Evolutionary conservation across 2,113 vertebrate species (phyloP).

Genomic region (Hymenochirus boettgeri): DNA sequence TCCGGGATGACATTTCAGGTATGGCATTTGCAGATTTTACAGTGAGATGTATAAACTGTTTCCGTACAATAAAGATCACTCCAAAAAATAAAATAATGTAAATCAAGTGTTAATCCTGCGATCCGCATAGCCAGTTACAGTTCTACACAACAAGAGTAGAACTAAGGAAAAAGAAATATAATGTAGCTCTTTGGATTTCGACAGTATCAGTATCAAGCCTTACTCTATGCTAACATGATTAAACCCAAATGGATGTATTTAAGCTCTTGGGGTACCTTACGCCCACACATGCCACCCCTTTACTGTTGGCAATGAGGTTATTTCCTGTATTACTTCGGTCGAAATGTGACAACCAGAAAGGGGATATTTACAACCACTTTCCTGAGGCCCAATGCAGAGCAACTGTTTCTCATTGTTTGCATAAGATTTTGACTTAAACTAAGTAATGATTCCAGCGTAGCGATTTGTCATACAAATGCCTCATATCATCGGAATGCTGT

Average conservation of each 20-base stretch:
- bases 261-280: too few relatives aligned
- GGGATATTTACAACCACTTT: background rate
- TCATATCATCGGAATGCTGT: constrained; percentile 32
- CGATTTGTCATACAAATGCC: constrained; percentile 38
- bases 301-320: background rate
- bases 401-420: constrained; percentile 38
- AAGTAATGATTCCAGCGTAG: constrained; percentile 29
- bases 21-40: background rate
- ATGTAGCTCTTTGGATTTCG: too few relatives aligned
- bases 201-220: too few relatives aligned
- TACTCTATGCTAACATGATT: too few relatives aligned
- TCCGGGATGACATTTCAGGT: background rate
- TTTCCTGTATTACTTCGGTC: background rate
- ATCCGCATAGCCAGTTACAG: too few relatives aligned
- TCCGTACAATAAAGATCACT: too few relatives aligned
- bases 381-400: constrained; percentile 13
- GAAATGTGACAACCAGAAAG: background rate
- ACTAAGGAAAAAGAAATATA: too few relatives aligned
- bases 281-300: background rate
- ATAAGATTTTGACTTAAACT: constrained; percentile 34
- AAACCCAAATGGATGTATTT: too few relatives aligned
- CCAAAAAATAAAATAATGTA: too few relatives aligned
- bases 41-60: background rate
- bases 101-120: too few relatives aligned
- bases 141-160: too few relatives aligned